Evolutionary conservation across 2,797 vertebrate species (phyloP).

Genomic region (Brotula barbata): DNA sequence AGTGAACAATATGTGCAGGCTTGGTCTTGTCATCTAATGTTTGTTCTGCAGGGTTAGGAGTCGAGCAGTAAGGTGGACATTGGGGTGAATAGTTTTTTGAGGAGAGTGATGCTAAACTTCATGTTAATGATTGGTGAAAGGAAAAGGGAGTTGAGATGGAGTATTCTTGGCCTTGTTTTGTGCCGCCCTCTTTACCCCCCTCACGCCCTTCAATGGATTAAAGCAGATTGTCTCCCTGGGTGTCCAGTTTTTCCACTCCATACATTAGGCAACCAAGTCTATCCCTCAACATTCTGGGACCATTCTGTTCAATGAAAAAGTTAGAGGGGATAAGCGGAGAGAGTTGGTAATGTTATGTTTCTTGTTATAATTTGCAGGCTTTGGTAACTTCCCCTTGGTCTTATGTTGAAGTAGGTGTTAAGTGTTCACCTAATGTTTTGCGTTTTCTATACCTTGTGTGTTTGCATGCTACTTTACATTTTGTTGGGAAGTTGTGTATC

Average conservation of each 20-base stretch:
- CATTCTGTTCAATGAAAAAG: slow-evolving; percentile 42
- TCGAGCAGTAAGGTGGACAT: neutral
- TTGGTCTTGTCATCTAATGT: too few species aligned
- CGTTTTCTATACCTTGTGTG: neutral
- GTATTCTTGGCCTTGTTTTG: neutral
- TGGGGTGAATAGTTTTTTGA: neutral
- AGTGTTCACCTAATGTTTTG: neutral
- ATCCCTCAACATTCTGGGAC: neutral
- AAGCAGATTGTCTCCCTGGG: slow-evolving; percentile 13
- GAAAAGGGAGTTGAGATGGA: slow-evolving; percentile 14
- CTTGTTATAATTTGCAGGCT: too few species aligned
- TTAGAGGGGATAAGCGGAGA: slow-evolving; percentile 34
- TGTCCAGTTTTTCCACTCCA: slow-evolving; percentile 4
- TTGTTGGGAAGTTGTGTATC: neutral
- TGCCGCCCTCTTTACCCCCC: slow-evolving; percentile 23
- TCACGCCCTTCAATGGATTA: slow-evolving; percentile 27
- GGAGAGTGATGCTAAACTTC: slow-evolving; percentile 5
- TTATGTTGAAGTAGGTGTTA: too few species aligned
- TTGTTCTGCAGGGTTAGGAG: neutral
- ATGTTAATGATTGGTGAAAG: slow-evolving; percentile 45
- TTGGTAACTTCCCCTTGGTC: too few species aligned
- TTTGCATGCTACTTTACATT: slow-evolving; percentile 21
- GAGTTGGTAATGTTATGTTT: neutral
- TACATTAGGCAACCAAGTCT: slow-evolving; percentile 5
- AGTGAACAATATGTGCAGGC: too few species aligned